Percentiles rank a stretch among this genome's conserved stretches.
Conservation (phyloP, 2,797 vertebrate species). For the Chromis chromis region DNA sequence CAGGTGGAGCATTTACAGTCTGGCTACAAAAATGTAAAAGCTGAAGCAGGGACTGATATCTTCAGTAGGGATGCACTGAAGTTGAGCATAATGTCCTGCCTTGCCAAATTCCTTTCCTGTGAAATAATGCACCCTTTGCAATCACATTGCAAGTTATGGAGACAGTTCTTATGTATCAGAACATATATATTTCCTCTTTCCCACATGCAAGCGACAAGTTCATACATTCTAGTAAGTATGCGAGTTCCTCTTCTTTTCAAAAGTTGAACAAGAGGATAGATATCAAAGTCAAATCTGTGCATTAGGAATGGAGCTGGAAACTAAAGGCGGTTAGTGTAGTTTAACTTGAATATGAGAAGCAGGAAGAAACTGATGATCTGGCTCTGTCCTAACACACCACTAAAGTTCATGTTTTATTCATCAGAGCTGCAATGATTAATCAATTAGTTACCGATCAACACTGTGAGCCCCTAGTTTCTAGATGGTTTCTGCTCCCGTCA, state of each 20-base stretch:
- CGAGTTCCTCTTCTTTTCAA: background rate
- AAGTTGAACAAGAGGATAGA: background rate
- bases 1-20: slow-evolving; percentile 24
- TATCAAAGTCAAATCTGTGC: background rate
- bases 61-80: background rate
- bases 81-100: background rate
- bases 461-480: no score
- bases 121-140: background rate
- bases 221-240: background rate
- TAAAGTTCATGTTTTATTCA: background rate
- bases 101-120: background rate
- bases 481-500: no score
- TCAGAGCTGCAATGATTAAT: no score
- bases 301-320: background rate
- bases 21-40: slow-evolving; percentile 21
- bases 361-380: no score
- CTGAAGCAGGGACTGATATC: background rate
- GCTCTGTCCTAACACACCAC: background rate
- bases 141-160: background rate
- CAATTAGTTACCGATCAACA: no score
- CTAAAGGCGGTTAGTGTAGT: background rate
- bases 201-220: background rate
- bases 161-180: background rate
- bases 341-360: no score
- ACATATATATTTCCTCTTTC: background rate